A percentile compares a stretch with the other conserved stretches of the same genome.
These are phyloP conservation scores for Ornithoptera alexandrae DNA, from an alignment of 2,888 invertebrate genomes.

Conservation along the genomic window DNA sequence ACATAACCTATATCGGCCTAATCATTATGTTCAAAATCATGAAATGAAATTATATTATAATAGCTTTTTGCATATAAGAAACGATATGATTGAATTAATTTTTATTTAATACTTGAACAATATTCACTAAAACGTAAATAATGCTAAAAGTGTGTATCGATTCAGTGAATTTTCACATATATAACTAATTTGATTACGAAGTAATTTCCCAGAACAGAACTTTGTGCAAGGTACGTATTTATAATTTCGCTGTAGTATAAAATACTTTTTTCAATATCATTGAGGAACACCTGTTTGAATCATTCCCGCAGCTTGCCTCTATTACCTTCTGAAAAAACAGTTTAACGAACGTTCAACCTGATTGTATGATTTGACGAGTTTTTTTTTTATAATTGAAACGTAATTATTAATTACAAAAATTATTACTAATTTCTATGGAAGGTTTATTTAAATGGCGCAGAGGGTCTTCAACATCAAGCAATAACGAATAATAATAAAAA, in stretches of 20 bases:
- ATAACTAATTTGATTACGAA: conserved; percentile 32
- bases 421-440: too few relatives aligned
- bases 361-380: too few relatives aligned
- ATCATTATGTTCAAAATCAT: conserved; percentile 30
- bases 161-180: conserved; percentile 57
- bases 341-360: too few relatives aligned
- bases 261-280: conserved; percentile 10
- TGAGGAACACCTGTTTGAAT: conserved; percentile 33
- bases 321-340: too few relatives aligned
- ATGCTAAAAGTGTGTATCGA: conserved; percentile 70
- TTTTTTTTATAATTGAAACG: too few relatives aligned
- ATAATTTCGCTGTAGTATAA: conserved; percentile 1
- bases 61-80: background rate
- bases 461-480: too few relatives aligned
- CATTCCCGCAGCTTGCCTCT: background rate
- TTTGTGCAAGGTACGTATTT: conserved; percentile 26
- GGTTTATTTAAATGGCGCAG: too few relatives aligned
- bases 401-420: too few relatives aligned
- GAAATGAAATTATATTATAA: conserved; percentile 1
- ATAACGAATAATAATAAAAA: too few relatives aligned
- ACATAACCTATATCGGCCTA: conserved; percentile 66
- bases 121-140: conserved; percentile 41
- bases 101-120: background rate
- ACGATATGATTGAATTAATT: background rate
- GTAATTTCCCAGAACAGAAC: conserved; percentile 32